phyloP scores from a whole-genome alignment of 2,888 invertebrate genomes.

The Morpho achilles region DNA sequence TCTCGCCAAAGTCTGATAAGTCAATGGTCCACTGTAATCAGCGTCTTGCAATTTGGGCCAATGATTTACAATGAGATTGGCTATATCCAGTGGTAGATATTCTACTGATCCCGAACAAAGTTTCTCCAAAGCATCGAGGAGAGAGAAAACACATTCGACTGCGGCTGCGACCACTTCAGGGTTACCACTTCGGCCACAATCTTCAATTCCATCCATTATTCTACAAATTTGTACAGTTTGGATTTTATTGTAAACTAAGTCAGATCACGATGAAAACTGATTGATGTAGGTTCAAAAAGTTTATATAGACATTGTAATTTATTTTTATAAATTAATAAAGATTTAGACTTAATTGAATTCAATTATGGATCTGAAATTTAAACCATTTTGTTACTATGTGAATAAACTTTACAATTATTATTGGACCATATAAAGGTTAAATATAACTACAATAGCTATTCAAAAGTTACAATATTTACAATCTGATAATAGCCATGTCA shows the following conservation, averaged over 20 bases:
- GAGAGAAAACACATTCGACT: conserved; percentile 89
- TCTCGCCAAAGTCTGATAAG: conserved; percentile 90
- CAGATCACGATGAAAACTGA: too few species aligned
- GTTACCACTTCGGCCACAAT: conserved; percentile 91
- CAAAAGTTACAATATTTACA: conserved; percentile 14
- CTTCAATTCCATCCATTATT: conserved; percentile 95
- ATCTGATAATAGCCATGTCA: conserved; percentile 29
- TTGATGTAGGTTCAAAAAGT: too few species aligned
- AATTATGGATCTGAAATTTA: too few species aligned
- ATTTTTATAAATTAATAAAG: too few species aligned
- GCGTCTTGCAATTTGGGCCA: conserved; percentile 85
- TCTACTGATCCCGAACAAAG: conserved; percentile 85
- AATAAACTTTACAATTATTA: too few species aligned
- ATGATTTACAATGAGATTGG: conserved; percentile 79
- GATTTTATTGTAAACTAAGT: too few species aligned
- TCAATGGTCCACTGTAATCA: conserved; percentile 91
- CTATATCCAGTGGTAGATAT: conserved; percentile 48
- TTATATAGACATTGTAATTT: too few species aligned
- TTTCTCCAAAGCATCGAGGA: conserved; percentile 90
- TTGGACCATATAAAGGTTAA: too few species aligned
- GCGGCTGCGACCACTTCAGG: conserved; percentile 88
- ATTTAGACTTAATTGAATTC: too few species aligned
- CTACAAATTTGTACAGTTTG: conserved; percentile 47
- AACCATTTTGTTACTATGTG: too few species aligned
- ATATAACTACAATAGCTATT: too few species aligned